Evolutionary conservation across 2,888 invertebrate genomes (phyloP), one percentile per base, ranked within the genome.

Genomic region (Celastrina argiolus): DNA sequence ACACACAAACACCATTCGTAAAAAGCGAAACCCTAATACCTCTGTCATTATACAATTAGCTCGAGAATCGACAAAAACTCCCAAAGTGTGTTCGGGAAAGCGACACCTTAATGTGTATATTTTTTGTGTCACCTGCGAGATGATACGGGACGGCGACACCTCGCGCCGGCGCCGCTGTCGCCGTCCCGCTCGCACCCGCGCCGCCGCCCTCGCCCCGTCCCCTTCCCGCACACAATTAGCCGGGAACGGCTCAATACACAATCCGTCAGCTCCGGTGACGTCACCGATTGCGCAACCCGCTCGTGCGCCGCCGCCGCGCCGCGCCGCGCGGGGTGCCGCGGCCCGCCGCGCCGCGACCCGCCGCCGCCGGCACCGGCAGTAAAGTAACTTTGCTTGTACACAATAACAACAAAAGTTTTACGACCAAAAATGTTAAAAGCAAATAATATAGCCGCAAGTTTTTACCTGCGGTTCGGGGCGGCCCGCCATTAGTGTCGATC

Each of bases 171-270:
- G 45, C 56, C 66, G 66, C 63, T 51, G 65, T 28, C 66, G 64
- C 66, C 68, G 56, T 66, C 68, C 65, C 69, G 65, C 66, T 63
- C 66, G 56, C 68, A 26, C 22, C 12, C 51, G 22, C 51, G 5
- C 51, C 12, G 12, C 22, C 22, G 26, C 51, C 5, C 12, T 18
- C 0, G 22, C 22, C 1, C 14, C 26, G 45, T 45, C 45, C 45
- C 18, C 18, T 3, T 45, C 45, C 18, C 45, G 45, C 45, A 18
- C 18, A 45, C 18, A 18, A 45, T 45, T 45, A 45, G 45, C 45
- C 45, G 18, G 18, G 42, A 2, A 45, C 45, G 18, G 18, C 45
- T 45, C 45, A 45, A 45, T 18, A 18, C 45, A 45, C 45, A 2
- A 16, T 45, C 16, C 18, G 45, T 18, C 18, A 45, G 45, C 16